These are phyloP conservation scores for Ophiodon elongatus DNA, from an alignment of 2,113 vertebrate genomes.

Conservation along the genomic window DNA sequence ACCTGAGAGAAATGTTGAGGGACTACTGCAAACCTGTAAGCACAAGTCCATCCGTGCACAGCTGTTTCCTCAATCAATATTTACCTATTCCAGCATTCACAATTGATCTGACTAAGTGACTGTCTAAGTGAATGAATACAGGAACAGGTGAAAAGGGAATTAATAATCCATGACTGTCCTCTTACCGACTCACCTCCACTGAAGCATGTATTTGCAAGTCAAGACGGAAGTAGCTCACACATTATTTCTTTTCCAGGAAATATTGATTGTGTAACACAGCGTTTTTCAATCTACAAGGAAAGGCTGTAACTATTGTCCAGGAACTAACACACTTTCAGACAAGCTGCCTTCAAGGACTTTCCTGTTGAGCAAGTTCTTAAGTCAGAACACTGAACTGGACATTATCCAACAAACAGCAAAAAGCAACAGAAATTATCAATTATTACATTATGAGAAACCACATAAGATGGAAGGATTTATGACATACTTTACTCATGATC, in stretches of 20 bases:
- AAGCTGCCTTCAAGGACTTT: slow-evolving; percentile 14
- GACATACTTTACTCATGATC: slow-evolving; percentile 13
- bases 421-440: background rate
- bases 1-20: slow-evolving; percentile 23
- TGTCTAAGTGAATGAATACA: slow-evolving; percentile 27
- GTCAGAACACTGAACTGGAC: background rate
- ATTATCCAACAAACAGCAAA: slow-evolving; percentile 3
- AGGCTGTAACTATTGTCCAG: slow-evolving; percentile 8
- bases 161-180: slow-evolving; percentile 58
- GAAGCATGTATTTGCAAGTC: slow-evolving; percentile 44
- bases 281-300: background rate
- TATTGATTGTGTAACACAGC: slow-evolving; percentile 52
- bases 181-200: slow-evolving; percentile 49
- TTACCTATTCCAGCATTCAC: slow-evolving; percentile 46
- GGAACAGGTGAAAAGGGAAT: slow-evolving; percentile 40
- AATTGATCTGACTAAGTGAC: slow-evolving; percentile 41
- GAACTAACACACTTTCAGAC: background rate
- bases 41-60: slow-evolving; percentile 34
- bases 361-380: background rate
- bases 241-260: slow-evolving; percentile 42
- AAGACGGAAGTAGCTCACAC: slow-evolving; percentile 33
- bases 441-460: background rate
- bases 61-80: slow-evolving; percentile 53
- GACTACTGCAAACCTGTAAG: background rate
- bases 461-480: slow-evolving; percentile 27